Conservation (phyloP, 2,113 vertebrate genomes). For the Colaptes auratus region DNA sequence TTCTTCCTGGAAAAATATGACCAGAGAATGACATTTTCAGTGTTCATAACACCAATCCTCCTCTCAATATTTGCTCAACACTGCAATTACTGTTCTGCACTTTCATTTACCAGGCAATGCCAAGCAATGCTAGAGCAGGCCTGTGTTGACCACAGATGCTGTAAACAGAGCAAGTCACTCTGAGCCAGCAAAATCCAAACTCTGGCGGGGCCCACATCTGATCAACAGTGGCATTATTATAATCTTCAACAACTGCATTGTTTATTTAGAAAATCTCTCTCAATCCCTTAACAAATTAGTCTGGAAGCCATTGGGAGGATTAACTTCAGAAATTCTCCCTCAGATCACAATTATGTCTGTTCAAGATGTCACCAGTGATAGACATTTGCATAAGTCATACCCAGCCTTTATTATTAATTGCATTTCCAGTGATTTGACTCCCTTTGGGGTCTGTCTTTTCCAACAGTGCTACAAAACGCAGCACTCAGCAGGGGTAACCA, state of each 20-base stretch:
- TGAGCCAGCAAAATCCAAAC: conserved; percentile 6
- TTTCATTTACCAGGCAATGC: background rate
- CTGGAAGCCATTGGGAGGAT: conserved; percentile 37
- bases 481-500: background rate
- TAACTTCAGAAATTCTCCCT: conserved; percentile 52
- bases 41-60: background rate
- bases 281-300: conserved; percentile 70
- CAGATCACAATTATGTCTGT: background rate
- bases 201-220: background rate
- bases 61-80: background rate
- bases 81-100: background rate
- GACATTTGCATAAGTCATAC: conserved; percentile 5
- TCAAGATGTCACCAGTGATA: background rate
- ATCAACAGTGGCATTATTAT: conserved; percentile 46
- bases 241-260: conserved; percentile 61
- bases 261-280: conserved; percentile 65
- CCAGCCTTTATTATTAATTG: background rate
- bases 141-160: background rate
- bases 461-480: background rate
- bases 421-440: background rate
- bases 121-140: background rate
- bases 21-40: background rate
- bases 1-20: background rate
- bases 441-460: background rate
- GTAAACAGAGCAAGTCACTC: background rate